Evolutionary conservation across 2,888 invertebrate species (phyloP), one percentile per base, ranked within the genome.

Genomic region (Balanococcus diminutus): DNA sequence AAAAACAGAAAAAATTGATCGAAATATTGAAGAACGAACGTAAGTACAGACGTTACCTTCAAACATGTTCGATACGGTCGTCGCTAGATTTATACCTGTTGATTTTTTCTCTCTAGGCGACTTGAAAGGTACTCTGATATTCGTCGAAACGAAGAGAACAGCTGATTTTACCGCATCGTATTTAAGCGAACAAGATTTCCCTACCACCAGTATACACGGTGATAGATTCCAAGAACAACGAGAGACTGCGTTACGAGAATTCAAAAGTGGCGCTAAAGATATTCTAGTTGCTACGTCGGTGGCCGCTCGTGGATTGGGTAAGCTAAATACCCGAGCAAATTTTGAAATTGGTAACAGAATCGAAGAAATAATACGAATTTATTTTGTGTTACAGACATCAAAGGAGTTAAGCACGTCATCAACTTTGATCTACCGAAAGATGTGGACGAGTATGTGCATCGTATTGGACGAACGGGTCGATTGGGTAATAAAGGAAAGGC

Each of bases 281-380:
- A 94, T 98, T 56, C 91, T 99, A 0, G 96, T 99, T 0, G 98
- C 98, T 0, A 99, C 99, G 0, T 96, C 96, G 0, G 98, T 99
- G 0, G 98, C 98, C 0, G 96, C 98, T 0, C 91, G 99, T 86
- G 99, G 99, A 0, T 91, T 98, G 0, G 95, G 94, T 93, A 89
- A 46, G 25, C n/a, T 36, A 2, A 39, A 39, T 19, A 75, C n/a
- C n/a, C n/a, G n/a, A n/a, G n/a, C n/a, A n/a, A n/a, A n/a, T n/a
- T n/a, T n/a, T 56, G 1, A 9, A 9, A 25, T n/a, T n/a, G n/a
- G n/a, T n/a, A n/a, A n/a, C n/a, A n/a, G n/a, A n/a, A n/a, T n/a
- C n/a, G n/a, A n/a, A n/a, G n/a, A n/a, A n/a, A n/a, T n/a, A n/a
- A n/a, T 16, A n/a, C 6, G n/a, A 42, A 14, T 42, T 42, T 0